Conservation (phyloP, 1,140 invertebrate species). For the Drosophila pseudoananassae region DNA sequence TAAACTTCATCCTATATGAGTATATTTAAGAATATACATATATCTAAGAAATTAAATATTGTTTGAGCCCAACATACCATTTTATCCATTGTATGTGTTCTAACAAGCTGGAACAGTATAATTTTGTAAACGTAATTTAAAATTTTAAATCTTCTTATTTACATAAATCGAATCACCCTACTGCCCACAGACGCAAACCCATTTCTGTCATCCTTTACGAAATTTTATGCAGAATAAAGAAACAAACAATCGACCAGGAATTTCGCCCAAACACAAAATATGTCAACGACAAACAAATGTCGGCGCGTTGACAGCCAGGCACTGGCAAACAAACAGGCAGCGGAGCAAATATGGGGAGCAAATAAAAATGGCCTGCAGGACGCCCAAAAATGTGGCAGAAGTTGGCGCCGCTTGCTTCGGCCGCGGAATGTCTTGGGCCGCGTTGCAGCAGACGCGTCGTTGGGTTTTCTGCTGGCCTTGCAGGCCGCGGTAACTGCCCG, state of each 20-base stretch:
- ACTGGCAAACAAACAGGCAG: conserved; percentile 18
- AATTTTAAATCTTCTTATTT: not conserved
- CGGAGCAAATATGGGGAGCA: conserved; percentile 11
- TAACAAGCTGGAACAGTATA: no score
- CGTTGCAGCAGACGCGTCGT: conserved; percentile 57
- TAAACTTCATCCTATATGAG: not conserved
- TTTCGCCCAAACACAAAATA: conserved; percentile 46
- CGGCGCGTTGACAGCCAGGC: conserved; percentile 47
- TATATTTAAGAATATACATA: not conserved
- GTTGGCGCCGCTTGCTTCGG: not conserved
- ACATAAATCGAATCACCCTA: conserved; percentile 3
- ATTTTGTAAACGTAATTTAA: no score
- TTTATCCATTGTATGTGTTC: no score
- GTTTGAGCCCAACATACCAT: no score
- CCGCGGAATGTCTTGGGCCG: conserved; percentile 33
- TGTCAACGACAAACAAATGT: conserved; percentile 74
- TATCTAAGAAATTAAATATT: not conserved
- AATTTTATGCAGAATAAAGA: conserved; percentile 50
- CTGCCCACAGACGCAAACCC: conserved; percentile 1
- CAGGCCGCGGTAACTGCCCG: conserved; percentile 32
- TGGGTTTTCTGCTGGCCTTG: conserved; percentile 62
- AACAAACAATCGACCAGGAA: conserved; percentile 52
- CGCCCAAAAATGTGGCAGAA: conserved; percentile 51
- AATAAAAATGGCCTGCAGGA: conserved; percentile 40
- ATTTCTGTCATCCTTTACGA: conserved; percentile 26